These are phyloP conservation scores for Pampus argenteus DNA, from an alignment of 2,797 vertebrate species.

Conservation along the genomic window DNA sequence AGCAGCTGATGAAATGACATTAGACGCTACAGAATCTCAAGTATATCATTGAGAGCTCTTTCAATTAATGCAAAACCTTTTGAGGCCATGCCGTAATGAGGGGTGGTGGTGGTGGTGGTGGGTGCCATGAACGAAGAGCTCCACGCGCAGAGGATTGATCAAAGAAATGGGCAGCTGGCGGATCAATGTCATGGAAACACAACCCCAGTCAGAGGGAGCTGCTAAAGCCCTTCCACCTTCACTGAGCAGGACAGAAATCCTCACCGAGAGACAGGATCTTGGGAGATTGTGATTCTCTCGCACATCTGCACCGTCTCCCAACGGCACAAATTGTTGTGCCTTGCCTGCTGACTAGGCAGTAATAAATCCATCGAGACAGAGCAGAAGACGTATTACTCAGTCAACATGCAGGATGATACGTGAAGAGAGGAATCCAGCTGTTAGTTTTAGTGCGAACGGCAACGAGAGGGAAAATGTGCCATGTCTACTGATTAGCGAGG, in stretches of 20 bases:
- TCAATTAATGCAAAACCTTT: constrained; percentile 36
- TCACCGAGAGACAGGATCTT: constrained; percentile 37
- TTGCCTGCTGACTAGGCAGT: constrained; percentile 51
- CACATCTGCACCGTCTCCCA: constrained; percentile 36
- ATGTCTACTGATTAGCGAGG: constrained; percentile 44
- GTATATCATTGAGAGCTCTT: constrained; percentile 18
- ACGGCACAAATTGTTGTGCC: constrained; percentile 46
- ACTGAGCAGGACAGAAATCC: constrained; percentile 47
- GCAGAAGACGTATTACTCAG: constrained; percentile 31
- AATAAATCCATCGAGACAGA: constrained; percentile 49
- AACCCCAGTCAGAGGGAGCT: constrained; percentile 42
- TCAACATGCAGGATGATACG: constrained; percentile 29
- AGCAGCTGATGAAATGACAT: constrained; percentile 27
- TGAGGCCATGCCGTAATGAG: constrained; percentile 6
- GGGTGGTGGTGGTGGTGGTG: too few relatives aligned
- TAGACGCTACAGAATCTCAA: constrained; percentile 1
- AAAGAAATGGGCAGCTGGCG: constrained; percentile 55
- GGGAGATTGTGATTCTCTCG: constrained; percentile 10
- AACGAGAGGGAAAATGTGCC: constrained; percentile 34
- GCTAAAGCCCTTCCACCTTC: constrained; percentile 49
- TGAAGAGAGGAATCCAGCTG: constrained; percentile 19
- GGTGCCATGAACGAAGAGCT: constrained; percentile 35
- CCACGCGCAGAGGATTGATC: constrained; percentile 55
- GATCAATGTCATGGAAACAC: constrained; percentile 50
- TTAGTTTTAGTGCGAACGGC: constrained; percentile 18